phyloP scores from a whole-genome alignment of 1,140 invertebrate genomes.

The Drosophila equinoxialis region DNA sequence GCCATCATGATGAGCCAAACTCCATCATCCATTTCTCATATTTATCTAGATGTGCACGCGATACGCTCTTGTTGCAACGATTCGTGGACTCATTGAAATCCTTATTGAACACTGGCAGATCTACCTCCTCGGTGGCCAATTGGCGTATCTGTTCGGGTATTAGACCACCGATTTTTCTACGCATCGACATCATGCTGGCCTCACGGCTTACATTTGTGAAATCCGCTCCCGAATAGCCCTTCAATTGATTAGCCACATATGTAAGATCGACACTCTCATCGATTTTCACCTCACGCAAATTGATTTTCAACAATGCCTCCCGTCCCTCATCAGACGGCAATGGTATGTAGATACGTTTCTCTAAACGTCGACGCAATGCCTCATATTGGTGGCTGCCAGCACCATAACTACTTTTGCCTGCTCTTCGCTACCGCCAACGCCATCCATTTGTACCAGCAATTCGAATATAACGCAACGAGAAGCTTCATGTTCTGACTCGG shows the following conservation, averaged over 20 bases:
- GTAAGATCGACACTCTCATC: constrained; percentile 92
- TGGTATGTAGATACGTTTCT: constrained; percentile 99
- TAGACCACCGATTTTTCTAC: constrained; percentile 95
- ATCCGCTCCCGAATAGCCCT: constrained; percentile 98
- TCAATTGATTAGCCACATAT: constrained; percentile 92
- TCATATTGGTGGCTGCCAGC: constrained; percentile 99
- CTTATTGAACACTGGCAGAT: constrained; percentile 94
- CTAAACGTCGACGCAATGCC: constrained; percentile 95
- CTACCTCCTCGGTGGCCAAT: constrained; percentile 97
- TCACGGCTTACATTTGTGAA: constrained; percentile 99
- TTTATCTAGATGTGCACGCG: constrained; percentile 96
- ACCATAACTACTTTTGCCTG: constrained; percentile 95
- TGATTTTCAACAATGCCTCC: constrained; percentile 95
- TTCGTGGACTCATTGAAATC: constrained; percentile 96
- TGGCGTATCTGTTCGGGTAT: constrained; percentile 97
- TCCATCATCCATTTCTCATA: constrained; percentile 99
- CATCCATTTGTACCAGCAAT: constrained; percentile 99
- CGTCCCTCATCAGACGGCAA: constrained; percentile 96
- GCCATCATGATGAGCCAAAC: constrained; percentile 88
- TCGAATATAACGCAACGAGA: constrained; percentile 98
- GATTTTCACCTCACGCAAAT: constrained; percentile 94
- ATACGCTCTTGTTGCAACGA: constrained; percentile 98
- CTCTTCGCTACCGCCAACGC: constrained; percentile 90
- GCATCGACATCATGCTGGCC: constrained; percentile 99
- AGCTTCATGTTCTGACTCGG: constrained; percentile 99